Percentiles rank a stretch among this genome's conserved stretches.
These are phyloP conservation scores for Dasypus novemcinctus DNA, from an alignment of 2,113 vertebrate genomes.

Conservation along the genomic window DNA sequence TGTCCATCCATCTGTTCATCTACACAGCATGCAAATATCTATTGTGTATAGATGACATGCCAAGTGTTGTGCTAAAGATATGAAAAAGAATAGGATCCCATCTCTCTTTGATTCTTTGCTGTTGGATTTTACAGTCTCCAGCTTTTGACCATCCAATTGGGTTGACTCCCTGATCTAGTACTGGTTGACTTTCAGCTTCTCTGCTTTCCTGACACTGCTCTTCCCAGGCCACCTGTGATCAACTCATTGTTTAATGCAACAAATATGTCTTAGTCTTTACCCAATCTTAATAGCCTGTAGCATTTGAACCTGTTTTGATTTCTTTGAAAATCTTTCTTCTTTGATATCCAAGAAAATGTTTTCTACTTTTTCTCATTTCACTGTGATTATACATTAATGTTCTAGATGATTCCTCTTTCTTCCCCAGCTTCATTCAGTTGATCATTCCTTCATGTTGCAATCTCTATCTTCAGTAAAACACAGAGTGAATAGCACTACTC, in stretches of 20 bases:
- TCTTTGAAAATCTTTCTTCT: background rate
- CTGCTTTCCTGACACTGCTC: background rate
- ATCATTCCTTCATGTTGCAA: background rate
- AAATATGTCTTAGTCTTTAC: background rate
- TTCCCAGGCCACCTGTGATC: background rate
- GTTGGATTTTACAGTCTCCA: background rate
- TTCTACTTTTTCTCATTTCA: background rate
- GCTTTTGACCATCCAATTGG: background rate
- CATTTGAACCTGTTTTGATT: background rate
- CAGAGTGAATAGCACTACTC: background rate
- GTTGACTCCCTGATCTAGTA: background rate
- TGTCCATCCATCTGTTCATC: background rate
- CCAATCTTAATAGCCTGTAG: background rate
- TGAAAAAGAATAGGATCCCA: background rate
- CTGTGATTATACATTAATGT: background rate
- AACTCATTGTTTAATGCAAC: background rate
- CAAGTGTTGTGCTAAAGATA: background rate
- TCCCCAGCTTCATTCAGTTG: background rate
- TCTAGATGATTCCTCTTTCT: background rate
- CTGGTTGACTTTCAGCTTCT: background rate
- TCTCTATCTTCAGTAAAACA: background rate
- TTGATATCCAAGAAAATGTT: background rate
- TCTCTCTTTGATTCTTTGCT: background rate
- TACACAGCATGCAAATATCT: background rate
- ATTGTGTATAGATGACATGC: too few relatives aligned